Evolutionary conservation across 2,113 vertebrate genomes (phyloP).

Genomic region (Murina feae): DNA sequence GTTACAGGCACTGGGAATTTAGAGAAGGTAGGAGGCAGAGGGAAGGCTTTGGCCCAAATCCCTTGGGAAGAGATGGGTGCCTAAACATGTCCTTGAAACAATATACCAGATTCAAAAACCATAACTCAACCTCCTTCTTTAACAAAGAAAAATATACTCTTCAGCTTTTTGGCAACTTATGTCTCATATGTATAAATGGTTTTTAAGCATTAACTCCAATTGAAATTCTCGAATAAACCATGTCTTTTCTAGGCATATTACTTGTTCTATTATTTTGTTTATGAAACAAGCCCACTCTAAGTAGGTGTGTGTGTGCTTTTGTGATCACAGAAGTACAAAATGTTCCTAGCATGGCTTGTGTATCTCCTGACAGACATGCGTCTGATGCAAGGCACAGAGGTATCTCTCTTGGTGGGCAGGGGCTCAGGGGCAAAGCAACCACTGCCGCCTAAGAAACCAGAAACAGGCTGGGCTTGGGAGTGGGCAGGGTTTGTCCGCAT

Average conservation of each 20-base stretch:
- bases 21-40: neutral
- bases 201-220: neutral
- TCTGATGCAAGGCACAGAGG: too few relatives aligned
- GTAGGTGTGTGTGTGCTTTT: neutral
- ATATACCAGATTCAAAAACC: neutral
- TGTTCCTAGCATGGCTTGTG: neutral
- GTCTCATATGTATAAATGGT: neutral
- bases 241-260: neutral
- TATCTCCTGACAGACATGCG: neutral
- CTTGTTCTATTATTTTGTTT: neutral
- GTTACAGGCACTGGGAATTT: neutral
- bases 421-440: neutral
- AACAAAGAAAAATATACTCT: neutral
- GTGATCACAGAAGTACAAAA: neutral
- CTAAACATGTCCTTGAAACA: neutral
- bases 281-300: neutral
- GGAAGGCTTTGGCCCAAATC: neutral
- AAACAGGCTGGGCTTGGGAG: neutral
- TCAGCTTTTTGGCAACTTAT: neutral
- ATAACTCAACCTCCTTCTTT: neutral
- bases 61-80: neutral
- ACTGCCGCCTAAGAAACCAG: neutral
- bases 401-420: neutral
- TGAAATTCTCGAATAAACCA: neutral
- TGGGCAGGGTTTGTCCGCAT: too few relatives aligned